Percentiles rank a stretch among this genome's conserved stretches.
Conservation (phyloP, 2,888 invertebrate genomes). For the Agrotis exclamationis region DNA sequence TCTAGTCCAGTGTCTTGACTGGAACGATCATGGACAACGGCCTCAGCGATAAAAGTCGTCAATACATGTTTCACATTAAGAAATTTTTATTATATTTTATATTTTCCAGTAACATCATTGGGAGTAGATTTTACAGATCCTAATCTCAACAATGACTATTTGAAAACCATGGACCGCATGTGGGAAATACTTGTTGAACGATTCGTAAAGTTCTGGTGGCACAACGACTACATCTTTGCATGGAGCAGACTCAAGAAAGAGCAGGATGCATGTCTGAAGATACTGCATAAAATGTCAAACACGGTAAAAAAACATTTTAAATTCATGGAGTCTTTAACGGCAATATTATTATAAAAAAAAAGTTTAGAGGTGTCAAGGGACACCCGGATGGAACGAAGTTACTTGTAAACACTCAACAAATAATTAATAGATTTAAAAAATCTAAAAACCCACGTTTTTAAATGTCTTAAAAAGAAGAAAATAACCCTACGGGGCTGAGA, state of each 20-base stretch:
- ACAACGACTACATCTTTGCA: conserved; percentile 73
- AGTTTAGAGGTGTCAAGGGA: no score
- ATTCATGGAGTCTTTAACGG: neutral
- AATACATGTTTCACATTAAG: no score
- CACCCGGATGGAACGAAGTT: no score
- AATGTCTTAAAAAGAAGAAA: no score
- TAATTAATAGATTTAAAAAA: no score
- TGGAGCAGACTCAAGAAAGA: conserved; percentile 76
- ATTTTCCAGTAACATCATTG: conserved; percentile 78
- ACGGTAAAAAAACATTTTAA: neutral
- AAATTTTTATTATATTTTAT: neutral
- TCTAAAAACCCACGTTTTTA: no score
- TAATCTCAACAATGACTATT: conserved; percentile 76
- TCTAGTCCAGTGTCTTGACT: no score
- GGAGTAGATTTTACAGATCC: conserved; percentile 80
- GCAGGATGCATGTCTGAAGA: conserved; percentile 77
- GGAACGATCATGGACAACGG: no score
- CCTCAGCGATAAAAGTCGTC: no score
- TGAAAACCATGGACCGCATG: conserved; percentile 77
- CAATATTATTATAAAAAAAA: no score
- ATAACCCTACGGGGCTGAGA: no score
- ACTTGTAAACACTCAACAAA: no score
- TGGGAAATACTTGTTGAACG: conserved; percentile 78
- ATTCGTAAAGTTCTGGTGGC: conserved; percentile 80
- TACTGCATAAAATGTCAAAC: conserved; percentile 79